Evolutionary conservation across 2,113 vertebrate species (phyloP), one percentile per base, ranked within the genome.

Genomic region (Oostethus manadensis): DNA sequence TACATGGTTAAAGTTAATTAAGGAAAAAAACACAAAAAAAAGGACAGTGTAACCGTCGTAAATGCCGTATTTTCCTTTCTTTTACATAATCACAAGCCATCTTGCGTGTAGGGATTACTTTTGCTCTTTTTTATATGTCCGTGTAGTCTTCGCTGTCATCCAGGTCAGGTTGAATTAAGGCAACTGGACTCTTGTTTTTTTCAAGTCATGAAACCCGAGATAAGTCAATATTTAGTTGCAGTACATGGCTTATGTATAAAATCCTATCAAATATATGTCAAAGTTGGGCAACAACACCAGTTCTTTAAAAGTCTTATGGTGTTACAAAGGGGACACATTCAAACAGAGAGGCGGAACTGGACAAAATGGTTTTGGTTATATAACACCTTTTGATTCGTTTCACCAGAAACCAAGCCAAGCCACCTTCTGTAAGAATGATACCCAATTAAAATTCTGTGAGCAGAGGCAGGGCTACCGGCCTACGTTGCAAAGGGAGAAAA

Each of bases 401-500:
- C 70, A 21, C 75, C 48, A 54, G 51, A 66, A 66, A 44, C 33
- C 35, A 40, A 21, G 71, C 72, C 79, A 64, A 78, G 71, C 60
- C 73, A 77, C 77, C 73, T 83, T 68, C 61, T 60, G 67, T 40
- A 68, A 68, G 53, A 85, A 73, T 66, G 64, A 70, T 74, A 79
- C 81, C 77, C 64, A 81, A 81, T 81, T 80, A 84, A 82, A 84
- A 72, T 61, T 43, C 45, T 29, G 55, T 58, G 62, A 73, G 60
- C 13, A 16, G 51, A 67, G 67, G 67, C 21, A 58, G 63, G 66
- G 58, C 29, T 58, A 61, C 63, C 58, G 50, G 42, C 50, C 47
- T 78, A 70, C 83, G 64, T 57, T 74, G 62, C 67, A 74, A 68
- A 51, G 53, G 46, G n/a, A 61, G 49, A 8, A 38, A 23, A 26